A percentile compares a stretch with the other conserved stretches of the same genome.
Conservation (phyloP, 2,888 invertebrate species). For the Pollenia griseotomentosa region DNA sequence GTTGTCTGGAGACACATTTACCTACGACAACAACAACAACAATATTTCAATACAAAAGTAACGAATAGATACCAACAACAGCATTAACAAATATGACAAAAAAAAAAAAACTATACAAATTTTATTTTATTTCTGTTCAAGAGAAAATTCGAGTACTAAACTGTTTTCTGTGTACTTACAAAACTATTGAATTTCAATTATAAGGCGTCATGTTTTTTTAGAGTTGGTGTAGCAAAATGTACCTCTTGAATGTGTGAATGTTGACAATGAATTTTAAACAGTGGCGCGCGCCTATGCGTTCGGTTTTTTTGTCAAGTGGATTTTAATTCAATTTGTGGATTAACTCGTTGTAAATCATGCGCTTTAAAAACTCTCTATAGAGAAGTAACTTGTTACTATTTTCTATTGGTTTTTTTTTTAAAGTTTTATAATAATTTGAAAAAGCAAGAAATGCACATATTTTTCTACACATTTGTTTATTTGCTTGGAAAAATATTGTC, state of each 20-base stretch:
- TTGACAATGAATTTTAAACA: conserved; percentile 41
- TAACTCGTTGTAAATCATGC: conserved; percentile 42
- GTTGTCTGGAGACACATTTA: conserved; percentile 54
- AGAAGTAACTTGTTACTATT: neutral
- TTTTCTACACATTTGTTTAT: too few relatives aligned
- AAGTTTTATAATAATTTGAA: too few relatives aligned
- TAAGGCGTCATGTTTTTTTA: conserved; percentile 59
- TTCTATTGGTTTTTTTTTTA: too few relatives aligned
- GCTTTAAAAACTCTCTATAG: neutral
- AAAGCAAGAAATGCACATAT: too few relatives aligned
- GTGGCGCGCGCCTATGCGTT: conserved; percentile 61
- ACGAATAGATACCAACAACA: conserved; percentile 31
- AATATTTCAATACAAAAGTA: neutral
- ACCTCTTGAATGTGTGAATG: neutral
- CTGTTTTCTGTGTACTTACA: neutral
- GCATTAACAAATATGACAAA: neutral
- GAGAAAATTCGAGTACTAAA: conserved; percentile 53
- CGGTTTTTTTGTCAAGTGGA: conserved; percentile 17
- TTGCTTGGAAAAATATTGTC: too few relatives aligned
- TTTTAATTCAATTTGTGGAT: conserved; percentile 51
- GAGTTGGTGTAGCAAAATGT: neutral
- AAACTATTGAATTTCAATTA: conserved; percentile 17
- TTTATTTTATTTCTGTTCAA: conserved; percentile 25
- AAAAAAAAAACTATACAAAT: conserved; percentile 31
- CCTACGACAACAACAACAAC: conserved; percentile 50